Base-by-base conservation (phyloP, 1,140 invertebrate species). In the Apocrypta bakeri region DNA sequence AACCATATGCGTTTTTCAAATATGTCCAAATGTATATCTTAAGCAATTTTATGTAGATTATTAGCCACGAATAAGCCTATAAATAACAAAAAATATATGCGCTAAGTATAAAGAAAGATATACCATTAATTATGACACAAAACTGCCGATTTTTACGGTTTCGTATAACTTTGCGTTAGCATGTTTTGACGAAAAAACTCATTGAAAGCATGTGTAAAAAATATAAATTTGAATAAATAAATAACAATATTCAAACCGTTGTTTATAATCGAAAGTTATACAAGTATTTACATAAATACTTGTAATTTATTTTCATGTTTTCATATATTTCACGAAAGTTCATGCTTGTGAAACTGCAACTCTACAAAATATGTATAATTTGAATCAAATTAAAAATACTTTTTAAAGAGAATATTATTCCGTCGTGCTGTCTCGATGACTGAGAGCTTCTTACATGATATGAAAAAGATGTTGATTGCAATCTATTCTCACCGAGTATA, bases 71-170 rank as follows among this genome's bases (percentile, higher is more conserved):
- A n/a, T n/a, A n/a, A n/a, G n/a, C n/a, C n/a, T n/a, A n/a, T n/a
- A n/a, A n/a, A n/a, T n/a, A n/a, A n/a, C n/a, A 64, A 66, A 78
- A 1, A 78, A 66, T 0, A 6, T 66, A 25, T 37, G 27, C 6
- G 14, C 17, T 24, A 1, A 4, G 27, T 25, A 6, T 27, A 79
- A 79, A 31, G n/a, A 71, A 27, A 69, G 29, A n/a, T 14, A 25
- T 25, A 61, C 9, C 0, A 56, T 37, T 25, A 72, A 72, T 17
- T 63, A 56, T 31, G 61, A 61, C 68, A 79, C 6, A 8, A 72
- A 80, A 80, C 78, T 80, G 78, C 78, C 78, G 69, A 25, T 80
- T 80, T 80, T 61, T 80, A 80, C 17, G 29, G 29, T 72, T 72
- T 80, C 68, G 72, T 37, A 2, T 80, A 80, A 75, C 25, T 27